Evolutionary conservation across 2,113 vertebrate species (phyloP).

Genomic region (Semicossyphus pulcher): DNA sequence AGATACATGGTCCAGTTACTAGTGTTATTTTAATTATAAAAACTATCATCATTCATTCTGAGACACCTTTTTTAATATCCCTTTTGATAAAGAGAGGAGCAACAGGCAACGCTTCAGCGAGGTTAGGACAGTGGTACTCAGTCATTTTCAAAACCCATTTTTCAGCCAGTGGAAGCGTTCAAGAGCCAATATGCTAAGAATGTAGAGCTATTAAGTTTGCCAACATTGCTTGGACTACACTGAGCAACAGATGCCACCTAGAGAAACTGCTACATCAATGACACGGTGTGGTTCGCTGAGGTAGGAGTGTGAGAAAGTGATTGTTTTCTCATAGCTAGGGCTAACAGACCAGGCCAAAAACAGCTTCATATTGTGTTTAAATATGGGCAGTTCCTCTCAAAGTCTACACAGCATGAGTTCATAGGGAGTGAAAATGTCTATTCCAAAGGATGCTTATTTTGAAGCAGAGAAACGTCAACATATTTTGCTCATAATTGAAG

Average conservation of each 20-base stretch:
- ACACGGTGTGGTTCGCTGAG: not conserved
- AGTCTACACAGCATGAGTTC: not conserved
- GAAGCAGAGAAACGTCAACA: too few relatives aligned
- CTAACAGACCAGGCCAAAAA: not conserved
- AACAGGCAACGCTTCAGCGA: constrained; percentile 17
- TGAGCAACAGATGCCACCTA: constrained; percentile 49
- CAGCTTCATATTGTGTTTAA: not conserved
- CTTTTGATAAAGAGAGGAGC: not conserved
- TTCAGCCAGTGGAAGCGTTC: constrained; percentile 32
- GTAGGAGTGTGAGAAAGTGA: constrained; percentile 14
- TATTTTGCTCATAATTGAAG: too few relatives aligned
- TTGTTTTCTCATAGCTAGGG: constrained; percentile 2
- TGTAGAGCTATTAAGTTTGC: constrained; percentile 44
- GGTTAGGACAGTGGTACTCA: constrained; percentile 26
- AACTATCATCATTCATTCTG: not conserved
- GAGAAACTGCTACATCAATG: constrained; percentile 46
- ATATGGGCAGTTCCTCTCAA: not conserved
- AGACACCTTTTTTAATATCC: not conserved
- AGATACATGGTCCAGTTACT: not conserved
- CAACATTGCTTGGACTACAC: constrained; percentile 51
- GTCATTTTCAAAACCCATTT: constrained; percentile 25
- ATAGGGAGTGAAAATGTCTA: too few relatives aligned
- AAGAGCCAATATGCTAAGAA: constrained; percentile 50
- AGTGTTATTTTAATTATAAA: not conserved
- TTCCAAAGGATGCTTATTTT: too few relatives aligned